Evolutionary conservation across 2,797 vertebrate genomes (phyloP), one percentile per base, ranked within the genome.

Genomic region (Ataeniobius toweri): DNA sequence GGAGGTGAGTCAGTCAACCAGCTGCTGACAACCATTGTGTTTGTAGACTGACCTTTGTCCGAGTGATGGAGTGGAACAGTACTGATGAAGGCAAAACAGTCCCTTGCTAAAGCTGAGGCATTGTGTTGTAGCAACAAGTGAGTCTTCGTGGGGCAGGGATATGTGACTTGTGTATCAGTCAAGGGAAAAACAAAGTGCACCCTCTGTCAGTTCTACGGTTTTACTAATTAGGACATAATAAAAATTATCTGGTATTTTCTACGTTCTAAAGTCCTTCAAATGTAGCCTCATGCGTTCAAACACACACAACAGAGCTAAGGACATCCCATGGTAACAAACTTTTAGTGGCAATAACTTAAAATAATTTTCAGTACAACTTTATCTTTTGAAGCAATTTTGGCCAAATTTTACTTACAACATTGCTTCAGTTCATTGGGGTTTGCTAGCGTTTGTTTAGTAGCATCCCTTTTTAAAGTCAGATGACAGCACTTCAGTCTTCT

Each of bases 1-100:
- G 80, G 65, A 71, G 10, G 83, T 92, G 91, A 93, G 86, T 93
- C 87, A 91, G 85, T 44, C 73, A 48, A 55, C 82, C 88, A 91
- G 90, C 93, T 93, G 89, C 83, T 79, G 74, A 71, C 74, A 24
- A 73, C 79, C 87, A 89, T 91, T 93, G 89, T 92, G 85, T 89
- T 84, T 80, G 69, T 70, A 53, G 76, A 41, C 71, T 86, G 89
- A 92, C 85, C 88, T 92, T 85, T 90, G 86, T 87, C 83, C 77
- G 58, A 44, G 78, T 68, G 80, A 86, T 74, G 76, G 77, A 88
- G 81, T 83, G 79, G 80, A 88, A 83, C 65, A 77, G 69, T 31
- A 53, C 14, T 75, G 83, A 76, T 39, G 7, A 77, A 81, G 77
- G 53, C 74, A 80, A 84, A 90, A 89, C 81, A 88, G 39, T 72